Conservation (phyloP, 2,797 vertebrate species). For the Manis crassicaudata region DNA sequence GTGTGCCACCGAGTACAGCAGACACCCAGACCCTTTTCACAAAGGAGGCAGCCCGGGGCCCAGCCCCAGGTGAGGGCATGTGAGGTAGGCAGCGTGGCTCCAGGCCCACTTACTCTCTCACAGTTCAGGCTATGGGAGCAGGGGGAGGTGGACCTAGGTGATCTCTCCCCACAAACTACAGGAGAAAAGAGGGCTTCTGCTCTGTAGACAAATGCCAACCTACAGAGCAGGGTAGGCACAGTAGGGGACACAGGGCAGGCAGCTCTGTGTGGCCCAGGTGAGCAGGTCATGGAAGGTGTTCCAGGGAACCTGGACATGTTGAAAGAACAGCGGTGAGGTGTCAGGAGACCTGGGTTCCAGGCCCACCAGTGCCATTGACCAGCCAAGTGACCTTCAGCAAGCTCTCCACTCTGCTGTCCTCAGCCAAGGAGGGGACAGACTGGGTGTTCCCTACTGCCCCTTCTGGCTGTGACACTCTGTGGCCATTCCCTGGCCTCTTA, state of each 20-base stretch:
- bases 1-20: neutral
- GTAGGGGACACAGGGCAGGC: neutral
- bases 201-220: neutral
- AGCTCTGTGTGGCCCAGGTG: neutral
- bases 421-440: neutral
- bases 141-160: neutral
- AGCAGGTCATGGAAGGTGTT: neutral
- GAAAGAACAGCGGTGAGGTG: neutral
- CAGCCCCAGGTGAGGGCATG: fast-evolving
- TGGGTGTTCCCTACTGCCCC: neutral
- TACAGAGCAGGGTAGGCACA: neutral
- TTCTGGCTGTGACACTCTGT: neutral
- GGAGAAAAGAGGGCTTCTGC: neutral
- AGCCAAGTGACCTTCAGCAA: neutral
- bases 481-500: neutral
- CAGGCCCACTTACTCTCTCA: fast-evolving
- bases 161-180: too few species aligned
- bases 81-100: neutral
- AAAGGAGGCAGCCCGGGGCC: neutral
- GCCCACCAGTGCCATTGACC: neutral
- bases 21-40: neutral
- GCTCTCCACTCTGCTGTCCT: neutral
- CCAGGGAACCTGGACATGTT: neutral
- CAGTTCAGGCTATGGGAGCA: neutral
- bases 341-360: neutral